A percentile compares a stretch with the other conserved stretches of the same genome.
These are phyloP conservation scores for Tapirus terrestris DNA, from an alignment of 2,113 vertebrate genomes.

Conservation along the genomic window DNA sequence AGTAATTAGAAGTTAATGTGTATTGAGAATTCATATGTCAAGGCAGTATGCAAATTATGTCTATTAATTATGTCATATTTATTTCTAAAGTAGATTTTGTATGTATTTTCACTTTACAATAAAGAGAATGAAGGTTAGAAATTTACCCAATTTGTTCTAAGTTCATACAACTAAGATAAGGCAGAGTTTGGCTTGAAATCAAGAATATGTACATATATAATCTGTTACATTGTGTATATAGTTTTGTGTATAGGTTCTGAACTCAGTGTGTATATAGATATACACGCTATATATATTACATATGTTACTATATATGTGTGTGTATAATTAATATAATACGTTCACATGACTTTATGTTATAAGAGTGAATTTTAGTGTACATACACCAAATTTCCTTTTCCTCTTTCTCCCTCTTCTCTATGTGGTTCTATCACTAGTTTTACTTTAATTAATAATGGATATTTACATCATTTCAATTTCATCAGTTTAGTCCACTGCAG, in stretches of 20 bases:
- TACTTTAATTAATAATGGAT: not conserved
- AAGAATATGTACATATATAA: not conserved
- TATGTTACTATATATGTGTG: not conserved
- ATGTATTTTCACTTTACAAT: not conserved
- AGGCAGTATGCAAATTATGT: not conserved
- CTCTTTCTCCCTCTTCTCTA: not conserved
- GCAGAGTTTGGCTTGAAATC: not conserved
- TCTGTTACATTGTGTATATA: not conserved
- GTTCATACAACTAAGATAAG: not conserved
- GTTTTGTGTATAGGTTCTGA: not conserved
- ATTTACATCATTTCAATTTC: not conserved
- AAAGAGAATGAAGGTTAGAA: not conserved
- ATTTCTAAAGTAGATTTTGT: not conserved
- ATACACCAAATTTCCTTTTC: not conserved
- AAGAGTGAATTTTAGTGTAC: not conserved
- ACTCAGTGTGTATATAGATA: not conserved
- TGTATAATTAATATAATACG: not conserved
- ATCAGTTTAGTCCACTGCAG: not conserved
- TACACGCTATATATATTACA: not conserved
- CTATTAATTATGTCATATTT: not conserved
- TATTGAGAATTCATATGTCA: not conserved
- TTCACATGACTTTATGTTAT: not conserved
- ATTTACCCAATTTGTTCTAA: not conserved
- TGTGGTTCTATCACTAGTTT: not conserved
- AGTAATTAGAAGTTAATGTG: not conserved